phyloP scores from a whole-genome alignment of 2,113 vertebrate species.

The Perca flavescens region DNA sequence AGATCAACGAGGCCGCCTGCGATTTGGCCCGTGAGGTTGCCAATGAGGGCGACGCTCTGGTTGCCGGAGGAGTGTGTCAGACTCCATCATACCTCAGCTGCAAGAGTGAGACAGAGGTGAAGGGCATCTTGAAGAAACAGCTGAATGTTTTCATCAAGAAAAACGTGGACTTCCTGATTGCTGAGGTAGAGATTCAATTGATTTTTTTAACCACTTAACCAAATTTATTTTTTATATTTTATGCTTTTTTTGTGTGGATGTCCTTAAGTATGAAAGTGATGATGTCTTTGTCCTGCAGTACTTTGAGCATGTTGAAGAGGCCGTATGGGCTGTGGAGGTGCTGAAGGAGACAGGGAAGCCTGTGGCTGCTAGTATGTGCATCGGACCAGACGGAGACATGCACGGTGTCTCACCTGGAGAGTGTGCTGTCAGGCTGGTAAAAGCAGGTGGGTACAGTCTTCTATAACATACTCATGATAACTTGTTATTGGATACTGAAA shows the following conservation, averaged over 20 bases:
- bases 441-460: constrained; percentile 87
- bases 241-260: neutral
- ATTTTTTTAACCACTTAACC: neutral
- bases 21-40: constrained; percentile 95
- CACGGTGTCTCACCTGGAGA: constrained; percentile 90
- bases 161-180: constrained; percentile 96
- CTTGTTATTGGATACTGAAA: neutral
- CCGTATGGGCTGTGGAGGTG: constrained; percentile 94
- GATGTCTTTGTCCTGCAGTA: constrained; percentile 85
- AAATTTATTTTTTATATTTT: neutral
- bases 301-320: constrained; percentile 98
- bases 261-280: neutral
- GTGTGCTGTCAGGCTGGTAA: constrained; percentile 93
- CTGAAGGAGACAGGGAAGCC: constrained; percentile 93
- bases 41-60: constrained; percentile 92
- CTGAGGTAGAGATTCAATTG: constrained; percentile 87
- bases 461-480: neutral
- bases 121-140: constrained; percentile 91
- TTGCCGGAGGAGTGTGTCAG: constrained; percentile 97
- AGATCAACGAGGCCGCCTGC: constrained; percentile 97
- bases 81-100: constrained; percentile 97
- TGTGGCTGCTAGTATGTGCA: constrained; percentile 92
- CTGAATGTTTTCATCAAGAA: constrained; percentile 93
- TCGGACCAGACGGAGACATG: constrained; percentile 95
- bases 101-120: constrained; percentile 94